phyloP scores from a whole-genome alignment of 2,888 invertebrate species.

The Oscheius sp. region DNA sequence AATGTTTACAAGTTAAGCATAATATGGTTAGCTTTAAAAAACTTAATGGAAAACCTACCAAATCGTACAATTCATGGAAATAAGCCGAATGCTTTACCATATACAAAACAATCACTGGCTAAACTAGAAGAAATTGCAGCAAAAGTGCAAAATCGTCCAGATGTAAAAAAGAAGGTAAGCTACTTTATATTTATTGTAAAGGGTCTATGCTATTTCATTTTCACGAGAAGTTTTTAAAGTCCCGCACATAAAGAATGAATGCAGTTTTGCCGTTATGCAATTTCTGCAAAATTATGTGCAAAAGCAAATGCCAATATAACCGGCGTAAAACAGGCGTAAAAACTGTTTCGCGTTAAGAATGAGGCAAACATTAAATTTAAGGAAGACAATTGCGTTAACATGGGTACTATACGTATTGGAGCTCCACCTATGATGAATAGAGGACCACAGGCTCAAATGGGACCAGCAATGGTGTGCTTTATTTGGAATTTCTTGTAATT shows the following conservation, averaged over 20 bases:
- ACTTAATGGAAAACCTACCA: slow-evolving; percentile 89
- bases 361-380: slow-evolving; percentile 34
- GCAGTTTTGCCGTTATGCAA: no score
- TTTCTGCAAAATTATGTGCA: neutral
- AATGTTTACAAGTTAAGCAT: no score
- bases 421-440: slow-evolving; percentile 12
- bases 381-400: slow-evolving; percentile 49
- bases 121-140: slow-evolving; percentile 63
- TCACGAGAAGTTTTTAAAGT: no score
- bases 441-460: neutral
- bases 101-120: slow-evolving; percentile 85
- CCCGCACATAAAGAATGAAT: no score
- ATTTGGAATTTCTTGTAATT: neutral
- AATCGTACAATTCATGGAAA: slow-evolving; percentile 91
- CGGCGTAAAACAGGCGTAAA: slow-evolving; percentile 39
- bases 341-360: slow-evolving; percentile 41
- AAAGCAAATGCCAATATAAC: slow-evolving; percentile 35
- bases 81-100: slow-evolving; percentile 89
- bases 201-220: no score
- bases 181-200: neutral
- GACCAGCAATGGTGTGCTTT: neutral
- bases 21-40: slow-evolving; percentile 38
- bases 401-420: slow-evolving; percentile 65
- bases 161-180: slow-evolving; percentile 45
- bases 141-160: slow-evolving; percentile 45